Base-by-base conservation (phyloP, 2,797 vertebrate genomes). In the Toxotes lorentzi region DNA sequence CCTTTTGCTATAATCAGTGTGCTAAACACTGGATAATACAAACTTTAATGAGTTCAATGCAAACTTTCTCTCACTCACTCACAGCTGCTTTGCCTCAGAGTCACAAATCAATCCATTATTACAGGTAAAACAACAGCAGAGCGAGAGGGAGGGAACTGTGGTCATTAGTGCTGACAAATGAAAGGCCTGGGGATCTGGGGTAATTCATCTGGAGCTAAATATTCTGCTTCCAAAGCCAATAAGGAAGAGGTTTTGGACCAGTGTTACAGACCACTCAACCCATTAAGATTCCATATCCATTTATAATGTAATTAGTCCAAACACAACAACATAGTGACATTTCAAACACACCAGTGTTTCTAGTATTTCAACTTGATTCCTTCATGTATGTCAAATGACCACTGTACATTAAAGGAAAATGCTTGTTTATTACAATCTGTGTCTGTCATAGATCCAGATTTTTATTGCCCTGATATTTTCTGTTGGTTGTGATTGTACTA, bases 1-100 rank as follows among this genome's bases (percentile, higher is more conserved):
- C 79, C 80, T 90, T 90, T 93, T 85, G 86, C 90, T 79, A 84
- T 91, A 90, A 94, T 94, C 92, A 89, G 86, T 81, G 85, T 77
- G 81, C 92, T 93, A 91, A 95, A 94, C 91, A 93, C 87, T 90
- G 89, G 89, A 91, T 94, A 86, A 93, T 91, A 88, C 86, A 92
- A 95, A 95, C 94, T 95, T 95, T 93, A 94, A 94, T 94, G 91
- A 95, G 92, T 94, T 94, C 87, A 94, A 93, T 88, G 87, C 88
- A 89, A 95, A 93, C 91, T 95, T 95, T 93, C 67, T 78, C 85
- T 88, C 79, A 34, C 78, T 86, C 81, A 59, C 82, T 91, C 91
- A 71, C 85, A 86, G 86, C 79, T 85, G 87, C 80, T 86, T 78
- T 78, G 84, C 83, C 88, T 88, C 78, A 57, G 83, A 90, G 91